phyloP scores from a whole-genome alignment of 2,797 vertebrate species.

The Tinamus major region DNA sequence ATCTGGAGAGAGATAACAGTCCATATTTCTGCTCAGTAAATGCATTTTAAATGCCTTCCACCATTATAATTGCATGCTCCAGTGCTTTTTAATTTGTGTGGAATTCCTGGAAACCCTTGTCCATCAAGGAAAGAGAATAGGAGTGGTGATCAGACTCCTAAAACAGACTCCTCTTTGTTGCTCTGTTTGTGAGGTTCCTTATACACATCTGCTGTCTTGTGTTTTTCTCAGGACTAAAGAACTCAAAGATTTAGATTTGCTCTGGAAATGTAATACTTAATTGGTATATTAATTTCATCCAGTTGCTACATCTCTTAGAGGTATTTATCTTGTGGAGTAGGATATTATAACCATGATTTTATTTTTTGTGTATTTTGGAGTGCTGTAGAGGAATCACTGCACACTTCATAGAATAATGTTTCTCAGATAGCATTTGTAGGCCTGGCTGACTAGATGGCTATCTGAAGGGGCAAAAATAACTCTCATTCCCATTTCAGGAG shows the following conservation, averaged over 20 bases:
- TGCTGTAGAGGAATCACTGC: background rate
- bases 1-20: background rate
- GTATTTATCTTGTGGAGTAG: background rate
- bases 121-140: background rate
- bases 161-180: constrained; percentile 9
- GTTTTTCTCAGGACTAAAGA: constrained; percentile 21
- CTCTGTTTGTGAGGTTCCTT: background rate
- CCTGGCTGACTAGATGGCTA: background rate
- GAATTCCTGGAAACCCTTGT: constrained; percentile 1
- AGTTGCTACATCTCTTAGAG: background rate
- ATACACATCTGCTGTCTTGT: background rate
- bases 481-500: background rate
- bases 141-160: background rate
- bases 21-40: background rate
- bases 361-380: background rate
- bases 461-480: background rate
- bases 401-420: background rate
- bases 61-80: constrained; percentile 42
- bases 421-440: background rate
- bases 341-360: background rate
- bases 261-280: background rate
- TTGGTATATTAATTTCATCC: background rate
- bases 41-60: background rate
- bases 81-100: constrained; percentile 37
- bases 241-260: background rate